Conservation (phyloP, 2,797 vertebrate genomes). For the Aldrovandia affinis region DNA sequence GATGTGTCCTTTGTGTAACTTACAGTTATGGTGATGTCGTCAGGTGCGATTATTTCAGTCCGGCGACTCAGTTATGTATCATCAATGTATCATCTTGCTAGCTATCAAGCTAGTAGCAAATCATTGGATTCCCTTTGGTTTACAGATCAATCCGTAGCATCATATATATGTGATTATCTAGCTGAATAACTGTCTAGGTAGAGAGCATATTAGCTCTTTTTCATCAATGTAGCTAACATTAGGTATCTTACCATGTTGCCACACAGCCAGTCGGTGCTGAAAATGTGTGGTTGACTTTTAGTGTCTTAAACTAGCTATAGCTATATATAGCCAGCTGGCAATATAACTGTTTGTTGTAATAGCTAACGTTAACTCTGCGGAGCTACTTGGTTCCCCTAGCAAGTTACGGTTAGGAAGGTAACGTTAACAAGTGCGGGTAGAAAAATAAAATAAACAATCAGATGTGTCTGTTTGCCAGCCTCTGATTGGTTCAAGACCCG, state of each 20-base stretch:
- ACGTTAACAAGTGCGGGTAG: neutral
- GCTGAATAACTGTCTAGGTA: neutral
- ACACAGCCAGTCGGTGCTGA: too few relatives aligned
- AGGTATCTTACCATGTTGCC: too few relatives aligned
- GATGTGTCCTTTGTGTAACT: neutral
- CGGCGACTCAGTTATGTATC: constrained; percentile 6
- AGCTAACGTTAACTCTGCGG: neutral
- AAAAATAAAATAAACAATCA: neutral
- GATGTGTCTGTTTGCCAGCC: neutral
- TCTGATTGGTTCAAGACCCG: too few relatives aligned
- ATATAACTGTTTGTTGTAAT: neutral
- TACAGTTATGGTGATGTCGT: constrained; percentile 2
- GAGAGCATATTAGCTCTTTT: too few relatives aligned
- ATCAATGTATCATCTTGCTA: neutral
- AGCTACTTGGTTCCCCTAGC: neutral
- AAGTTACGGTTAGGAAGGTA: neutral
- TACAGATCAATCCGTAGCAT: neutral
- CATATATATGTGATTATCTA: neutral
- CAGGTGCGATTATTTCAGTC: constrained; percentile 17
- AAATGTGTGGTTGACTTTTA: neutral
- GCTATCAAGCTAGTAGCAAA: neutral
- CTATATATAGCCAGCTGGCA: neutral
- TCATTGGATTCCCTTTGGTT: neutral
- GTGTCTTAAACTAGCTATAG: neutral
- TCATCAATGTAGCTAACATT: neutral